These are phyloP conservation scores for Tamias sibiricus DNA, from an alignment of 2,113 vertebrate genomes.

Conservation along the genomic window DNA sequence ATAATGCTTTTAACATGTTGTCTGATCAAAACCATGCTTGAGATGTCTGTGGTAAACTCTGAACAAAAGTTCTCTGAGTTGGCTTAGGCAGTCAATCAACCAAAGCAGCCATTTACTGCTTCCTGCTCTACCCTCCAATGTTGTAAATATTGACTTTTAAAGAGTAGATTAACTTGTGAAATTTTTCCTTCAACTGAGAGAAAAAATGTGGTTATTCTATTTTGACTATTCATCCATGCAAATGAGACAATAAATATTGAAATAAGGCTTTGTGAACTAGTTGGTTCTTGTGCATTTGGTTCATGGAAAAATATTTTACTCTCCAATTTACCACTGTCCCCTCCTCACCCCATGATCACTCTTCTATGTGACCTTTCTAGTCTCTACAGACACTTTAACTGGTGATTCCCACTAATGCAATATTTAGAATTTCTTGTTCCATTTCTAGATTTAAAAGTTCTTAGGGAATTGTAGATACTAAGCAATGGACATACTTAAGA, in stretches of 20 bases:
- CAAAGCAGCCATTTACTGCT: neutral
- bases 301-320: neutral
- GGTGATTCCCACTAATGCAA: neutral
- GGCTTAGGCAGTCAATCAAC: neutral
- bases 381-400: neutral
- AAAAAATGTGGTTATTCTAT: neutral
- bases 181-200: neutral
- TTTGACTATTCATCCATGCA: neutral
- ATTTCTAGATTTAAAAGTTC: neutral
- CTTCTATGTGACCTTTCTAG: neutral
- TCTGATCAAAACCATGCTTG: slow-evolving; percentile 33
- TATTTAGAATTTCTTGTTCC: neutral
- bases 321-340: neutral
- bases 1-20: neutral
- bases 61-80: slow-evolving; percentile 34
- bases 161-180: neutral
- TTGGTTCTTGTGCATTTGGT: neutral
- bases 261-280: neutral
- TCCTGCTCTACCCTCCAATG: neutral
- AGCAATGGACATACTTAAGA: neutral
- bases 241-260: neutral
- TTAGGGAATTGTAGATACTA: slow-evolving; percentile 7
- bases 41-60: slow-evolving; percentile 25
- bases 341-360: neutral
- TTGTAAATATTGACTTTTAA: slow-evolving; percentile 4